Conservation (phyloP, 2,113 vertebrate genomes). For the Prionailurus bengalensis region DNA sequence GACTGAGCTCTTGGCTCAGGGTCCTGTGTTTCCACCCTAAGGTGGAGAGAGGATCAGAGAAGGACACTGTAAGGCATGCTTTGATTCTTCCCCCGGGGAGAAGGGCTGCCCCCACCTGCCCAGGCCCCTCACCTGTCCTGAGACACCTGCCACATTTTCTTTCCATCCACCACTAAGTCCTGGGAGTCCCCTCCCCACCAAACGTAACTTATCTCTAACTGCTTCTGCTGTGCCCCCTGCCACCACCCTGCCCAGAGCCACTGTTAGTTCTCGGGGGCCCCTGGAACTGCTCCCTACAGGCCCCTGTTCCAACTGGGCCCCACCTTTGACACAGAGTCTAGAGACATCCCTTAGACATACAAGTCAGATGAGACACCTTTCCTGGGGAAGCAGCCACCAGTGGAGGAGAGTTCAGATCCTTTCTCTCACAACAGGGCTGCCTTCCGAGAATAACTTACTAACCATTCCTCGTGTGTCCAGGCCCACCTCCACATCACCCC, state of each 20-base stretch:
- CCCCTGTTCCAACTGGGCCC: neutral
- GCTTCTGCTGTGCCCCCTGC: neutral
- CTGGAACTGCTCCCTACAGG: neutral
- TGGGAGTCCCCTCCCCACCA: neutral
- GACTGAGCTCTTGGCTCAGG: neutral
- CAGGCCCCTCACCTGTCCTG: no score
- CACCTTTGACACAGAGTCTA: neutral
- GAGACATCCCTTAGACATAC: neutral
- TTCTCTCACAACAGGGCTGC: neutral
- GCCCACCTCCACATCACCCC: no score
- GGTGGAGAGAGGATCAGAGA: neutral
- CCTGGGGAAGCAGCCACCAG: neutral
- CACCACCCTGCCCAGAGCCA: neutral
- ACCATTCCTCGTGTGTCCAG: rapidly evolving
- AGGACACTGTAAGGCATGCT: neutral
- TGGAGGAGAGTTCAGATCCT: neutral
- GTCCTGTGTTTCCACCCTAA: neutral
- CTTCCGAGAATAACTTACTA: neutral
- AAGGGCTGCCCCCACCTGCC: neutral
- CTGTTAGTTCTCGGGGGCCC: neutral
- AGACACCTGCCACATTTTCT: neutral
- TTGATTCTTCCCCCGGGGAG: neutral
- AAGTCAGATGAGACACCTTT: neutral
- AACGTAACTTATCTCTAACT: neutral
- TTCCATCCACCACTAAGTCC: neutral